Evolutionary conservation across 2,888 invertebrate genomes (phyloP).

Genomic region (Ditylenchus weischeri): DNA sequence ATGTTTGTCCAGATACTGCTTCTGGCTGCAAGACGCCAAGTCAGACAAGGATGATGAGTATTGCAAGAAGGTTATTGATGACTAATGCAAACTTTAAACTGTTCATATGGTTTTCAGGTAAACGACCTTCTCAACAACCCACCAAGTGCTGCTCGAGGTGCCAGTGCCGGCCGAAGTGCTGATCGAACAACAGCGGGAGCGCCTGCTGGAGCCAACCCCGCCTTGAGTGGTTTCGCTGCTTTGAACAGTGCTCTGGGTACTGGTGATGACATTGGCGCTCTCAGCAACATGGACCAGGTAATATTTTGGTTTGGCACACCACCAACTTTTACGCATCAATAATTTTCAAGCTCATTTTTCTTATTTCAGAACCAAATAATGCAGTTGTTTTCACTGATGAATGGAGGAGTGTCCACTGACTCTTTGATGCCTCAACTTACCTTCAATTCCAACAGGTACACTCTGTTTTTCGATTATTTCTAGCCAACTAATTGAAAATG

Average conservation of each 20-base stretch:
- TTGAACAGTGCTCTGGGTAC: conserved; percentile 19
- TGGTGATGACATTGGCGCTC: conserved; percentile 47
- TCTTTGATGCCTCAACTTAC: conserved; percentile 28
- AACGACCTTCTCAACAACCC: conserved; percentile 91
- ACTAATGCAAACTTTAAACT: neutral
- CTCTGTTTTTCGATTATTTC: conserved; percentile 2
- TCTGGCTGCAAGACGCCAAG: conserved; percentile 98
- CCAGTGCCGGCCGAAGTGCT: conserved; percentile 7
- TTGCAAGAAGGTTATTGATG: conserved; percentile 43
- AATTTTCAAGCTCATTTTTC: conserved; percentile 56
- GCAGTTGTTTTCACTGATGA: conserved; percentile 73
- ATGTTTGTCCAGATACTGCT: conserved; percentile 69
- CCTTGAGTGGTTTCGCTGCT: conserved; percentile 20
- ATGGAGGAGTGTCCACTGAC: conserved; percentile 24
- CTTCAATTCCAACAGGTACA: conserved; percentile 19
- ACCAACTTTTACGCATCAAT: conserved; percentile 18
- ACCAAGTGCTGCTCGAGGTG: conserved; percentile 28
- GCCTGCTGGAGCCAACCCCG: conserved; percentile 2
- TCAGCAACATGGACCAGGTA: conserved; percentile 43
- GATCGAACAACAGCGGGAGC: conserved; percentile 10
- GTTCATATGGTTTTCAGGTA: conserved; percentile 62
- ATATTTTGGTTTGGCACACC: neutral
- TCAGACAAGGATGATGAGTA: conserved; percentile 88
- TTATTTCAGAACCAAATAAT: conserved; percentile 71
- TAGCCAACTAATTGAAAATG: neutral